Base-by-base conservation (phyloP, 2,888 invertebrate species). In the Polymixis lichenea region DNA sequence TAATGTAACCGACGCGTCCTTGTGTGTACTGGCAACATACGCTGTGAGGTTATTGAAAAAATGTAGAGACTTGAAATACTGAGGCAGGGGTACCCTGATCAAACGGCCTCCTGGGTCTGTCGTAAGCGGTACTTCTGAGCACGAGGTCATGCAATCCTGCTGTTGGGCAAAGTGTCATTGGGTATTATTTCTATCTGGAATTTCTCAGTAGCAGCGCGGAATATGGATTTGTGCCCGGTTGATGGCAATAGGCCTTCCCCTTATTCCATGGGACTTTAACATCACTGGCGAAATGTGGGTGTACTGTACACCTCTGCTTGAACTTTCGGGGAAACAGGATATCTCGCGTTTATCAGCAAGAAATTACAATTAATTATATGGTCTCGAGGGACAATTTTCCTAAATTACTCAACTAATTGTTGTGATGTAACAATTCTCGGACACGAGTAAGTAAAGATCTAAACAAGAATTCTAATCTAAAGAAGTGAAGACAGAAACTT, bases 1-100 rank as follows among this genome's bases (percentile, higher is more conserved):
- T 83, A 73, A 85, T 83, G 70, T 64, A 56, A 25, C 56, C 60
- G 43, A 2, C 11, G 43, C 43, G 66, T 43, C 53, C 77, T 61
- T 53, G 28, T 46, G 19, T 78, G 32, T 65, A 11, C 58, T 55
- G 17, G 28, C 8, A 58, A 51, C 56, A 19, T 32, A 71, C 53
- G 28, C 43, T 32, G n/a, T n/a, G 19, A 32, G 15, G 28, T 82
- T 71, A 62, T 49, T 38, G 32, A 67, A 75, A 64, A 49, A 38
- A 49, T 62, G 2, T 15, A 46, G 7, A 22, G 9, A 28, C 6
- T 61, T 78, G 3, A 15, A 17, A 38, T 65, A 64, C 13, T 51
- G n/a, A 49, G 25, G 7, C 22, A 62, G 6, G 13, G 6, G 13
- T 55, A 56, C 25, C 62, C 22, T 28, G 46, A 6, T 64, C 19